These are phyloP conservation scores for Cryptops parisi DNA, from an alignment of 2,888 invertebrate species.

Conservation along the genomic window DNA sequence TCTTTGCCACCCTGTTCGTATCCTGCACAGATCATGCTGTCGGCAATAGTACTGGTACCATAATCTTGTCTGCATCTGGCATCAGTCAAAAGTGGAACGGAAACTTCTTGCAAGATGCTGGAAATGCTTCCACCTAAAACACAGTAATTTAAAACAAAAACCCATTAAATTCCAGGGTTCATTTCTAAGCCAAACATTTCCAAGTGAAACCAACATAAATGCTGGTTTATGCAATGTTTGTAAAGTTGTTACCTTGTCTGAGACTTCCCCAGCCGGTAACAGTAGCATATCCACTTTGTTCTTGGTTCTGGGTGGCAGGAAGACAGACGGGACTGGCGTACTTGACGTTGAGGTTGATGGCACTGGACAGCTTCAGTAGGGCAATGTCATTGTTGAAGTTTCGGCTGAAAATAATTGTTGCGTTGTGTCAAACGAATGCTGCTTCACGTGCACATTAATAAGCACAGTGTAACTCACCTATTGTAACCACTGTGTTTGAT, in stretches of 20 bases:
- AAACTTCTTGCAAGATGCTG: neutral
- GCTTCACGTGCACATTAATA: neutral
- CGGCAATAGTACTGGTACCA: neutral
- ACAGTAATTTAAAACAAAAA: neutral
- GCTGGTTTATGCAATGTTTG: no score
- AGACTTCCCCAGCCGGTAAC: neutral
- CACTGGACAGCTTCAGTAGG: neutral
- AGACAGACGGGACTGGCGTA: neutral
- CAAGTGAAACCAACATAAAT: neutral
- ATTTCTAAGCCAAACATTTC: neutral
- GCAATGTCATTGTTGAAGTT: neutral
- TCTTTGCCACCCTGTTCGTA: neutral
- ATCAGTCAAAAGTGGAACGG: neutral
- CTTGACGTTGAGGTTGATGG: neutral
- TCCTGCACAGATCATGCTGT: neutral
- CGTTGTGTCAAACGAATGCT: neutral
- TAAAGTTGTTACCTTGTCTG: neutral
- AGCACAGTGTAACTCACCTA: no score
- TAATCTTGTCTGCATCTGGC: neutral
- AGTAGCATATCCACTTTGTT: neutral
- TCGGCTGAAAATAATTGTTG: neutral
- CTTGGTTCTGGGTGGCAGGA: neutral
- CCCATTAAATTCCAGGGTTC: neutral
- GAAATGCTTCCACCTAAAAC: neutral
- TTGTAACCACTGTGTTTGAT: slow-evolving; percentile 1